phyloP scores from a whole-genome alignment of 2,797 vertebrate genomes.

The Bradypodion pumilum region DNA sequence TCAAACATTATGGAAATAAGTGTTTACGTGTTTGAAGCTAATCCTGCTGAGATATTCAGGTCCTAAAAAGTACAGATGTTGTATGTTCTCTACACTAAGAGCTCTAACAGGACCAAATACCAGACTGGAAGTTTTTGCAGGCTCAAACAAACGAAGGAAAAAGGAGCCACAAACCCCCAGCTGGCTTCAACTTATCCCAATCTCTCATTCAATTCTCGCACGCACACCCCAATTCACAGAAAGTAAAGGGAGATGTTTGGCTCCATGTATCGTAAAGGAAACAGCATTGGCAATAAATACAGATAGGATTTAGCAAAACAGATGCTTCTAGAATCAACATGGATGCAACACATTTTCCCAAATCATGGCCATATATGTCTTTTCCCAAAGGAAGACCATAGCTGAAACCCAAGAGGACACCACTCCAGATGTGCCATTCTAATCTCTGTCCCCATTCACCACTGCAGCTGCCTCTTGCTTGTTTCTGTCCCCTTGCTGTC shows the following conservation, averaged over 20 bases:
- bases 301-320: slow-evolving; percentile 75
- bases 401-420: no score
- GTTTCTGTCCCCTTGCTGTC: background rate
- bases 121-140: background rate
- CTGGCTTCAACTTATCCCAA: background rate
- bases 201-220: slow-evolving; percentile 52
- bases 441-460: no score
- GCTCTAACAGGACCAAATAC: background rate
- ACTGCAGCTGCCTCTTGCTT: background rate
- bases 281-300: slow-evolving; percentile 70
- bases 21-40: background rate
- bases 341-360: background rate
- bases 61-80: background rate
- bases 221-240: background rate
- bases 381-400: background rate
- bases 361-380: background rate
- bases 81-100: background rate
- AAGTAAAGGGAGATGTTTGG: slow-evolving; percentile 49
- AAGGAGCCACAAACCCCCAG: background rate
- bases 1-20: background rate
- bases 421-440: no score
- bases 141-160: background rate
- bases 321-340: slow-evolving; percentile 67
- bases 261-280: slow-evolving; percentile 66
- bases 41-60: background rate